Evolutionary conservation across 2,113 vertebrate genomes (phyloP), one percentile per base, ranked within the genome.

Genomic region (Sitta europaea): DNA sequence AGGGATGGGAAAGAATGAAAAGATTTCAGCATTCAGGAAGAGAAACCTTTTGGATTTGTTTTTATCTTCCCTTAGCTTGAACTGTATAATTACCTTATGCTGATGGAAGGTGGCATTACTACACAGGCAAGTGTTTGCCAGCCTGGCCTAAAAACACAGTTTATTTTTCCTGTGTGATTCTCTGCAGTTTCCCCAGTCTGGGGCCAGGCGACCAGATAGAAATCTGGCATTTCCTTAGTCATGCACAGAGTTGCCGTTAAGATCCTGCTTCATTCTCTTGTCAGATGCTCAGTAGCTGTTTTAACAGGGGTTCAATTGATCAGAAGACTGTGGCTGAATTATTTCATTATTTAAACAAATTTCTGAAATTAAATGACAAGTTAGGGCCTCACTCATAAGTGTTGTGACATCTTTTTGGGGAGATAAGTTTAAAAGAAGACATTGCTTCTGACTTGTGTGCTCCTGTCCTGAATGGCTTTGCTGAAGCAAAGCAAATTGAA

Each of bases 101-200:
- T 81, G 36, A 48, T 88, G 48, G 40, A 84, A 89, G 70, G 31
- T 75, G 73, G n/a, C 61, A 75, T 94, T 88, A 38, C 55, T 81
- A n/a, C 40, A 51, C 36, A 71, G 58, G 28, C 21, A 67, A 59
- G 51, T 0, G 0, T 43, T 78, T 85, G 72, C 40, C 38, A 76
- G 27, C 18, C 9, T 71, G 84, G 50, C 51, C 55, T 74, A 36
- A 80, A 93, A 63, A 6, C 10, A 1, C 14, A 17, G 24, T 23
- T 76, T 92, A 3, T 59, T 72, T 86, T 55, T 25, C 27, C 23
- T 55, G 17, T 67, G 31, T 2, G 1, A 18, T 55, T 55, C 40
- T 84, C 77, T 1, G 0, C 36, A 27, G 62, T 79, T 87, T 85
- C 15, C 42, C 27, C 27, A 4, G 1, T 9, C 29, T 58, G n/a